These are phyloP conservation scores for Subacronicta megacephala DNA, from an alignment of 2,888 invertebrate species.

Conservation along the genomic window DNA sequence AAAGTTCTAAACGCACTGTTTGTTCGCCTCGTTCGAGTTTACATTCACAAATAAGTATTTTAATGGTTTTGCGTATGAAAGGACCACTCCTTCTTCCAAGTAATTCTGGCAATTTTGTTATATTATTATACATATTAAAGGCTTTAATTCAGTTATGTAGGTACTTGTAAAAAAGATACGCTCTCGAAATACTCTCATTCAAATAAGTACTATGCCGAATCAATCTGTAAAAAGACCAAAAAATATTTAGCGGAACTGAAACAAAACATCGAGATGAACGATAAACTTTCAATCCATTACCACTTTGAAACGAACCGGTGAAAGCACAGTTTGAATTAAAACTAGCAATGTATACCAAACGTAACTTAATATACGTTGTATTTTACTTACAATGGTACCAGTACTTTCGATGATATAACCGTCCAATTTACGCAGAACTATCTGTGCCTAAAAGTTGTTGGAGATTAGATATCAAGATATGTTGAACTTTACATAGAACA, in stretches of 20 bases:
- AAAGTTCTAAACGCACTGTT: no score
- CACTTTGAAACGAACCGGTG: rapidly evolving
- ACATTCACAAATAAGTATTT: no score
- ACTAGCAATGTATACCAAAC: constrained; percentile 41
- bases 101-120: background rate
- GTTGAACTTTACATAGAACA: constrained; percentile 54
- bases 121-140: constrained; percentile 7
- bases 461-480: constrained; percentile 24
- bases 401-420: constrained; percentile 62
- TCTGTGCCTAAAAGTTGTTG: constrained; percentile 3
- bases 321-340: background rate
- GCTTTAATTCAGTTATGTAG: constrained; percentile 10
- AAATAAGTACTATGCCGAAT: constrained; percentile 37
- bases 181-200: constrained; percentile 38
- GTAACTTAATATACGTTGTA: background rate
- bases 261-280: background rate
- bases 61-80: no score
- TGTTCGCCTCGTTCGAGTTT: no score
- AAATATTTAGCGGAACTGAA: constrained; percentile 30
- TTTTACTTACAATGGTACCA: constrained; percentile 35
- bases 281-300: constrained; percentile 13
- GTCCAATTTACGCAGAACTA: constrained; percentile 46
- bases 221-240: constrained; percentile 33
- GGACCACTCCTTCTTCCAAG: no score
- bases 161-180: constrained; percentile 14